Conservation (phyloP, 2,888 invertebrate species). For the Palloptera scutellata region DNA sequence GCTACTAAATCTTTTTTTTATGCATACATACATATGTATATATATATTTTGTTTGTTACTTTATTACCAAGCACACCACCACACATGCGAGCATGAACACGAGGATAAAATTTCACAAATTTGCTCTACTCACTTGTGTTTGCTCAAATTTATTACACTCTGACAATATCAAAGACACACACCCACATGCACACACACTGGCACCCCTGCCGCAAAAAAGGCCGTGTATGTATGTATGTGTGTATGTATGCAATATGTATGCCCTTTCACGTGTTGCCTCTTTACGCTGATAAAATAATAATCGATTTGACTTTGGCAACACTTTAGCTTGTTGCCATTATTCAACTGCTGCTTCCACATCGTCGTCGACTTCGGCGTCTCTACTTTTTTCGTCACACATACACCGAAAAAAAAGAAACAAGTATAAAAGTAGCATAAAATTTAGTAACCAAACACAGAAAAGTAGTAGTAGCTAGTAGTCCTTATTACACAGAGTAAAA, state of each 20-base stretch:
- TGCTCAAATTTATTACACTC: neutral
- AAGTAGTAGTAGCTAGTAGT: neutral
- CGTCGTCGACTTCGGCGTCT: neutral
- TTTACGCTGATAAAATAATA: slow-evolving; percentile 49
- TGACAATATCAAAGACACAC: neutral
- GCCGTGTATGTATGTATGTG: too few relatives aligned
- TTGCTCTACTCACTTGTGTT: too few relatives aligned
- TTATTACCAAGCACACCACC: too few relatives aligned
- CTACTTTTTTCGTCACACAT: too few relatives aligned
- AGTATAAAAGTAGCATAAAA: neutral
- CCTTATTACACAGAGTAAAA: too few relatives aligned
- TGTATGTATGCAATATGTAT: neutral
- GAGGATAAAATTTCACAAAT: too few relatives aligned
- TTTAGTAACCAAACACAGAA: neutral
- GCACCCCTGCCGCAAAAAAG: neutral
- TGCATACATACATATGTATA: neutral
- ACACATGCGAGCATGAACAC: too few relatives aligned
- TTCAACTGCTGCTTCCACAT: neutral
- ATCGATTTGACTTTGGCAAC: slow-evolving; percentile 53
- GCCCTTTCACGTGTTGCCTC: slow-evolving; percentile 3
- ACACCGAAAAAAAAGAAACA: neutral
- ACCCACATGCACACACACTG: neutral
- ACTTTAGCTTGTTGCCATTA: slow-evolving; percentile 20
- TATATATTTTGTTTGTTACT: too few relatives aligned
- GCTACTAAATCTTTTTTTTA: slow-evolving; percentile 1